Evolutionary conservation across 1,140 invertebrate genomes (phyloP).

Genomic region (Euschistus heros): DNA sequence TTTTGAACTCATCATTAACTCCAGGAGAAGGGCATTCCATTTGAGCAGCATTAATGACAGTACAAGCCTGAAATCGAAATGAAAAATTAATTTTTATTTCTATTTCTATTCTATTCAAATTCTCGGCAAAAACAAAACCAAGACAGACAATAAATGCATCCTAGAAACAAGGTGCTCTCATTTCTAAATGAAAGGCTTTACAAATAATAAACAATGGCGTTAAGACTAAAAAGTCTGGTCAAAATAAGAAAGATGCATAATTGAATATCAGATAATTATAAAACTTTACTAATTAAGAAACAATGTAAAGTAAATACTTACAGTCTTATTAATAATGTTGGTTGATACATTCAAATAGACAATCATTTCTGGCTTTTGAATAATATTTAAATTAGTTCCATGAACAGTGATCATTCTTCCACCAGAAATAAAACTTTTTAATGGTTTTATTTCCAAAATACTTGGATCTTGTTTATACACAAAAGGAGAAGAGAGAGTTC

Average conservation of each 20-base stretch:
- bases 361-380: conserved; percentile 82
- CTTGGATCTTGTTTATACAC: conserved; percentile 88
- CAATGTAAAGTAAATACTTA: conserved; percentile 32
- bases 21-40: conserved; percentile 93
- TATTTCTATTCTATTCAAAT: too few species aligned
- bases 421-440: conserved; percentile 79
- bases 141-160: too few species aligned
- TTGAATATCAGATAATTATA: too few species aligned
- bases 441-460: conserved; percentile 82
- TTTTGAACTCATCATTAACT: conserved; percentile 46
- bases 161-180: too few species aligned
- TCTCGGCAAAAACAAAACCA: too few species aligned
- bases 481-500: conserved; percentile 62
- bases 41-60: conserved; percentile 73
- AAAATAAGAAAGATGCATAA: too few species aligned
- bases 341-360: conserved; percentile 60
- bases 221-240: too few species aligned
- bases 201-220: too few species aligned
- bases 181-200: too few species aligned
- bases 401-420: conserved; percentile 87
- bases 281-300: too few species aligned
- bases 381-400: conserved; percentile 81
- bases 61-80: conserved; percentile 46
- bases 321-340: conserved; percentile 62
- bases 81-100: too few species aligned